Percentiles rank a stretch among this genome's conserved stretches.
Evolutionary conservation across 2,888 invertebrate species (phyloP).

Genomic region (Drosophila pseudotalamancana): DNA sequence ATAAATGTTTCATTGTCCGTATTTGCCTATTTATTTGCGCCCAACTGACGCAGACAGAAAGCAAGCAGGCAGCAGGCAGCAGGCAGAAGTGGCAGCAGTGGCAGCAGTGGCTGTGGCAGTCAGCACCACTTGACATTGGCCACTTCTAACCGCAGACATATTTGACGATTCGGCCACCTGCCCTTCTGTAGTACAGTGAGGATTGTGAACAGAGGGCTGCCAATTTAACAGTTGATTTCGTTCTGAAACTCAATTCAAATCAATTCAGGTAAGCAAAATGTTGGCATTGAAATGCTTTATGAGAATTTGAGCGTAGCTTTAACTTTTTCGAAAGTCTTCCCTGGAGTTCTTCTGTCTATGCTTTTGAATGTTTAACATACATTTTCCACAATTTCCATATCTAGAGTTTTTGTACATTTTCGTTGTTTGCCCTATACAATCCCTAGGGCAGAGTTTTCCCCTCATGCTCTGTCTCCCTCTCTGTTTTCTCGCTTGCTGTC

Average conservation of each 20-base stretch:
- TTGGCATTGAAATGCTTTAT: conserved; percentile 54
- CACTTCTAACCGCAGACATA: conserved; percentile 58
- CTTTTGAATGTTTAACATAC: conserved; percentile 72
- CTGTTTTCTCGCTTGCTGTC: neutral
- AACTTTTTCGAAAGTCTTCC: conserved; percentile 1
- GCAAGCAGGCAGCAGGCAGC: neutral
- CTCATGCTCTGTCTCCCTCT: neutral
- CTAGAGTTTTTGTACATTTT: conserved; percentile 50
- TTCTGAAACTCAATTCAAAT: conserved; percentile 56
- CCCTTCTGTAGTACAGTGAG: neutral
- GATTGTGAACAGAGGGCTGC: conserved; percentile 44
- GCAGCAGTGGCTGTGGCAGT: neutral
- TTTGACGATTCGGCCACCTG: conserved; percentile 37
- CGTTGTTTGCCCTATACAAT: conserved; percentile 40
- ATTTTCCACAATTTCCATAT: conserved; percentile 45
- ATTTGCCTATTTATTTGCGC: conserved; percentile 62
- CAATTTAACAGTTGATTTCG: conserved; percentile 70
- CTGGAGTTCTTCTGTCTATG: conserved; percentile 6
- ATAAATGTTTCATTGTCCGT: conserved; percentile 63
- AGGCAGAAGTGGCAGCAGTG: too few species aligned
- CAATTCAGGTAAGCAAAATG: conserved; percentile 57
- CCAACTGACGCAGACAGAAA: neutral
- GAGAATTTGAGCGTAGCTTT: conserved; percentile 5
- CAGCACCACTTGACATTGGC: conserved; percentile 15
- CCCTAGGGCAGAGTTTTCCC: conserved; percentile 17